Conservation (phyloP, 2,888 invertebrate species). For the Galerucella pusilla region DNA sequence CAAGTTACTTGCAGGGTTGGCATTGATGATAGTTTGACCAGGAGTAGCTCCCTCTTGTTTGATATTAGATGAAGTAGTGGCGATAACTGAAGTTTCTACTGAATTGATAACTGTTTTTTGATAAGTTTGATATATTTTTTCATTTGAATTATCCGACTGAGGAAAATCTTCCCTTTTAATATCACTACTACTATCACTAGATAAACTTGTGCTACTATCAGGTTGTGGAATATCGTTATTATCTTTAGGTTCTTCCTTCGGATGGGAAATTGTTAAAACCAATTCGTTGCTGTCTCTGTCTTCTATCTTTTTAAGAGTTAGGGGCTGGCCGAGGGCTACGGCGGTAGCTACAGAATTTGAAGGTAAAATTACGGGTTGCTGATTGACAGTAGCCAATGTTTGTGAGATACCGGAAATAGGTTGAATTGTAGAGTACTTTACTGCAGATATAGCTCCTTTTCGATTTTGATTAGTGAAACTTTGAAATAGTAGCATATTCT, state of each 20-base stretch:
- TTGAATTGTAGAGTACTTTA: slow-evolving; percentile 66
- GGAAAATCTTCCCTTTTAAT: slow-evolving; percentile 57
- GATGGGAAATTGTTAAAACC: slow-evolving; percentile 61
- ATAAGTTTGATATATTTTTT: slow-evolving; percentile 53
- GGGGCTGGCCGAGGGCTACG: slow-evolving; percentile 61
- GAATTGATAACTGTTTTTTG: slow-evolving; percentile 55
- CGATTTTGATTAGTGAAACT: slow-evolving; percentile 75
- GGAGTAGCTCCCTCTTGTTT: slow-evolving; percentile 47
- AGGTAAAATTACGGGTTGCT: slow-evolving; percentile 64
- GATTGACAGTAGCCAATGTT: slow-evolving; percentile 57
- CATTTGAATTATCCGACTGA: slow-evolving; percentile 53
- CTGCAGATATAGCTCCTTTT: slow-evolving; percentile 70
- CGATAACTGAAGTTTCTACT: slow-evolving; percentile 63
- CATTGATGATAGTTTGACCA: slow-evolving; percentile 54
- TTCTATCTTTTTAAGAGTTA: slow-evolving; percentile 63
- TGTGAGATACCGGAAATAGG: slow-evolving; percentile 64
- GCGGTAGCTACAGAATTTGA: slow-evolving; percentile 61
- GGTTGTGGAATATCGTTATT: slow-evolving; percentile 51
- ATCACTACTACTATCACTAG: slow-evolving; percentile 53
- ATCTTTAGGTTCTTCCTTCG: slow-evolving; percentile 51
- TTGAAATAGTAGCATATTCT: slow-evolving; percentile 75
- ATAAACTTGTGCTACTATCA: slow-evolving; percentile 57
- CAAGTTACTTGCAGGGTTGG: slow-evolving; percentile 55
- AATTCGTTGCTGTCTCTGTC: slow-evolving; percentile 60
- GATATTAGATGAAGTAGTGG: slow-evolving; percentile 50